Conservation (phyloP, 2,888 invertebrate genomes). For the Mythimna pallens region DNA sequence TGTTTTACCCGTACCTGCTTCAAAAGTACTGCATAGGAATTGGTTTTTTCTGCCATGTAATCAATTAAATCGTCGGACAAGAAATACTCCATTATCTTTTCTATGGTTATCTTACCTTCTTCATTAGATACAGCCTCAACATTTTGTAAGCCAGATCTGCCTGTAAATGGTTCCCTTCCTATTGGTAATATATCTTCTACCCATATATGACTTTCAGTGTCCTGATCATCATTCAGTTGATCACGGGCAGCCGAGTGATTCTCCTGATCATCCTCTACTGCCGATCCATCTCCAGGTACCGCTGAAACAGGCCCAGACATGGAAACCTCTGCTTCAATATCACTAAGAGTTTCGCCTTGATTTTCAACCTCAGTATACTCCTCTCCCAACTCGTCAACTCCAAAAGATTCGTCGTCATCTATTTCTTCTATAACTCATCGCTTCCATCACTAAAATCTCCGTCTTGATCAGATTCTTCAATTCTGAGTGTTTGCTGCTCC, state of each 20-base stretch:
- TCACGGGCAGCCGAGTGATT: constrained; percentile 9
- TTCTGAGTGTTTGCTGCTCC: constrained; percentile 18
- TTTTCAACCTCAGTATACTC: constrained; percentile 4
- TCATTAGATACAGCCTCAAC: constrained; percentile 15
- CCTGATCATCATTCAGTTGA: constrained; percentile 7
- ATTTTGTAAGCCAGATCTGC: constrained; percentile 26
- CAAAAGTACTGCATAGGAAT: constrained; percentile 15
- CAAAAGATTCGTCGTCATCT: constrained; percentile 8
- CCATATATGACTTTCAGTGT: constrained; percentile 30
- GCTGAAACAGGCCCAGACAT: constrained; percentile 5
- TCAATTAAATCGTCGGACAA: constrained; percentile 21
- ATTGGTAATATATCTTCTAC: constrained; percentile 40
- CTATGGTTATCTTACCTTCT: constrained; percentile 12
- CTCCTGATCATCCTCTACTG: not conserved
- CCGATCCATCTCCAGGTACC: constrained; percentile 6
- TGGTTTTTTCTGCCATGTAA: constrained; percentile 18
- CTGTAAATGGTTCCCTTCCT: constrained; percentile 37
- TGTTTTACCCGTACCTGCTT: constrained; percentile 9
- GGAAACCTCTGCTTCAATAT: constrained; percentile 19
- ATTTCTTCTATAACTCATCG: constrained; percentile 16
- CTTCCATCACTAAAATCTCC: constrained; percentile 23
- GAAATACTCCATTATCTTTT: constrained; percentile 20
- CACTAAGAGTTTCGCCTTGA: constrained; percentile 14
- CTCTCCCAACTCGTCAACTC: constrained; percentile 9
- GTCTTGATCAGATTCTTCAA: constrained; percentile 22